These are phyloP conservation scores for Asarcornis scutulata DNA, from an alignment of 2,113 vertebrate species.

Conservation along the genomic window DNA sequence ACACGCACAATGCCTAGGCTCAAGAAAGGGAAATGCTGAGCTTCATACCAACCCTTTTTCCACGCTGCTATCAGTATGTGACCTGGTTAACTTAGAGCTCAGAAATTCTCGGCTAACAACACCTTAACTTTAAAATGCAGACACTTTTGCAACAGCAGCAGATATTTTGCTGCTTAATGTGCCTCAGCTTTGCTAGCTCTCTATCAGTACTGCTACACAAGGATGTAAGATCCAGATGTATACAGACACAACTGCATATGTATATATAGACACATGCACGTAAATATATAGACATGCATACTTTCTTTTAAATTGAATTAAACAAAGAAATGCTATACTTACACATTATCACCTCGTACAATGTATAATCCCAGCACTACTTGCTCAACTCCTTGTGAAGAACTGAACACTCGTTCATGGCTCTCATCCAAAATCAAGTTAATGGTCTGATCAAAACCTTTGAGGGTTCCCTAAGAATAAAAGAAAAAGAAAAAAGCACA, in stretches of 20 bases:
- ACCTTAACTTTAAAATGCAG: not conserved
- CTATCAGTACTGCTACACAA: not conserved
- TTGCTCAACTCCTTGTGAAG: constrained; percentile 97
- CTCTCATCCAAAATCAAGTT: constrained; percentile 99
- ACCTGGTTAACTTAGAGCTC: not conserved
- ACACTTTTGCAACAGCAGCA: not conserved
- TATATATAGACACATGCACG: fast-evolving
- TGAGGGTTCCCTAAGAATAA: constrained; percentile 89
- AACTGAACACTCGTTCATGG: constrained; percentile 98
- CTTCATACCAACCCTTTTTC: not conserved
- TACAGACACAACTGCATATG: not conserved
- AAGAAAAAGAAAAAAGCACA: not conserved
- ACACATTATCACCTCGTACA: constrained; percentile 98
- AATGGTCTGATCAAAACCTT: constrained; percentile 99
- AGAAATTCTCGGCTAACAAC: not conserved
- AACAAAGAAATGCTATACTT: constrained; percentile 70
- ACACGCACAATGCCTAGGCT: not conserved
- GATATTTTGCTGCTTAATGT: not conserved
- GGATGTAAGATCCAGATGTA: not conserved
- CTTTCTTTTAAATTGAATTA: not conserved
- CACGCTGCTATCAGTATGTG: too few relatives aligned
- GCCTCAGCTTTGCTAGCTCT: not conserved
- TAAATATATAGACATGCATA: not conserved
- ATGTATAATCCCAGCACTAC: constrained; percentile 98
- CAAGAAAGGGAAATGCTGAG: not conserved